phyloP scores from a whole-genome alignment of 2,797 vertebrate species.

The Philypnodon macrostomus region DNA sequence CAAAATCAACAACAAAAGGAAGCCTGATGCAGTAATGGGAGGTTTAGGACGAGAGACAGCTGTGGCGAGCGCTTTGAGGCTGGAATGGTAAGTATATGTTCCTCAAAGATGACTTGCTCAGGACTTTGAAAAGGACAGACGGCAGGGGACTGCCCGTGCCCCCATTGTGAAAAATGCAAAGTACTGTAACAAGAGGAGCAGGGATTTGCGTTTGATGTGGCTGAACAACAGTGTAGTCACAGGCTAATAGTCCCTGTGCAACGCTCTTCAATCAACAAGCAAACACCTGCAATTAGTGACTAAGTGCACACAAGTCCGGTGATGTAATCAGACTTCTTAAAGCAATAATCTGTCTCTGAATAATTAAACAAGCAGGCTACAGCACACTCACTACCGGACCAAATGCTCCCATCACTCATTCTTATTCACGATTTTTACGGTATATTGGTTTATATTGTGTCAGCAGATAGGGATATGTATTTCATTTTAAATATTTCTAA shows the following conservation, averaged over 20 bases:
- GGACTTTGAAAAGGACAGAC: slow-evolving; percentile 32
- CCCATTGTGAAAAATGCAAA: slow-evolving; percentile 38
- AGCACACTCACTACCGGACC: neutral
- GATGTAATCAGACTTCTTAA: slow-evolving; percentile 34
- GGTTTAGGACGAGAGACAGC: slow-evolving; percentile 59
- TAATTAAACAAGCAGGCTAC: slow-evolving; percentile 29
- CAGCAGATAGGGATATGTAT: no score
- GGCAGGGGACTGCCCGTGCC: slow-evolving; percentile 27
- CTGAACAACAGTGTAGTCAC: slow-evolving; percentile 45
- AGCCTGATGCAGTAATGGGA: slow-evolving; percentile 57
- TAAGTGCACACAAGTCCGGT: slow-evolving; percentile 20
- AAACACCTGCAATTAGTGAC: slow-evolving; percentile 36
- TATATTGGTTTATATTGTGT: no score
- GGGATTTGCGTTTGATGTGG: slow-evolving; percentile 49
- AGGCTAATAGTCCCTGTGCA: slow-evolving; percentile 5
- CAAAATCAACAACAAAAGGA: slow-evolving; percentile 56
- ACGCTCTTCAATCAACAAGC: slow-evolving; percentile 14
- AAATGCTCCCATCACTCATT: neutral
- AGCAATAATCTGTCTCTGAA: slow-evolving; percentile 25
- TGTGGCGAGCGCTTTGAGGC: slow-evolving; percentile 53
- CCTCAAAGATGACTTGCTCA: slow-evolving; percentile 35
- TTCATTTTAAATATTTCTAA: no score
- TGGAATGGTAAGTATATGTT: slow-evolving; percentile 73
- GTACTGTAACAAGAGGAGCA: slow-evolving; percentile 33
- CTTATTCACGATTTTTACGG: no score